These are phyloP conservation scores for Lasioglossum albipes DNA, from an alignment of 1,140 invertebrate species.

Conservation along the genomic window DNA sequence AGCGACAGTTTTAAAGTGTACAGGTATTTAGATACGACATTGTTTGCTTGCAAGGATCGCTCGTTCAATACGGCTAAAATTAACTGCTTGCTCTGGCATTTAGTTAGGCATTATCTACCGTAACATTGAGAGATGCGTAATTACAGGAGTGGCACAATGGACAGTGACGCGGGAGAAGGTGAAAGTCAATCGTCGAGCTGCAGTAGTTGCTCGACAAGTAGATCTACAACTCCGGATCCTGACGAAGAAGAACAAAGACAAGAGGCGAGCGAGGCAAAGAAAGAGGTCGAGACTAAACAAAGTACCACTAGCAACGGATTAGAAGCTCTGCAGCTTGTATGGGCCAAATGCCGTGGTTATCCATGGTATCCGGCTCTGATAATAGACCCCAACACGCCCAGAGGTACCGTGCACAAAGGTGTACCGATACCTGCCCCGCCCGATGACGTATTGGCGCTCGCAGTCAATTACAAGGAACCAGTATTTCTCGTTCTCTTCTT, in stretches of 20 bases:
- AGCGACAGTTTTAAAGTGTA: constrained; percentile 83
- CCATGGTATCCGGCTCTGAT: constrained; percentile 98
- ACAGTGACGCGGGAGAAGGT: constrained; percentile 76
- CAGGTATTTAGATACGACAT: constrained; percentile 65
- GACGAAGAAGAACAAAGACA: constrained; percentile 68
- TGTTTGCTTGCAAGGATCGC: background rate
- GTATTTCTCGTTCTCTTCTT: constrained; percentile 97
- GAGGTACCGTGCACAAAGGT: constrained; percentile 94
- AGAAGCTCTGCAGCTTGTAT: constrained; percentile 94
- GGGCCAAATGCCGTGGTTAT: constrained; percentile 98
- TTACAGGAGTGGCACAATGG: constrained; percentile 72
- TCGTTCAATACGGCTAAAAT: no score
- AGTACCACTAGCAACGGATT: constrained; percentile 61
- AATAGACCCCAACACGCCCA: constrained; percentile 95
- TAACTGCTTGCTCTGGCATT: no score
- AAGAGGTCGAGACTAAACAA: constrained; percentile 66
- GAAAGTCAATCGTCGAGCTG: constrained; percentile 78
- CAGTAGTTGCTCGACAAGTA: constrained; percentile 77
- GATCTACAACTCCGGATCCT: constrained; percentile 71
- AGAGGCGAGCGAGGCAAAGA: constrained; percentile 63
- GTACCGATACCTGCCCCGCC: constrained; percentile 96
- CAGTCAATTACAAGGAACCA: constrained; percentile 88
- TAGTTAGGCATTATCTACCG: no score
- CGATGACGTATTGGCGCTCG: constrained; percentile 91
- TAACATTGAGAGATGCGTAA: no score